Evolutionary conservation across 2,797 vertebrate species (phyloP).

Genomic region (Manis crassicaudata): DNA sequence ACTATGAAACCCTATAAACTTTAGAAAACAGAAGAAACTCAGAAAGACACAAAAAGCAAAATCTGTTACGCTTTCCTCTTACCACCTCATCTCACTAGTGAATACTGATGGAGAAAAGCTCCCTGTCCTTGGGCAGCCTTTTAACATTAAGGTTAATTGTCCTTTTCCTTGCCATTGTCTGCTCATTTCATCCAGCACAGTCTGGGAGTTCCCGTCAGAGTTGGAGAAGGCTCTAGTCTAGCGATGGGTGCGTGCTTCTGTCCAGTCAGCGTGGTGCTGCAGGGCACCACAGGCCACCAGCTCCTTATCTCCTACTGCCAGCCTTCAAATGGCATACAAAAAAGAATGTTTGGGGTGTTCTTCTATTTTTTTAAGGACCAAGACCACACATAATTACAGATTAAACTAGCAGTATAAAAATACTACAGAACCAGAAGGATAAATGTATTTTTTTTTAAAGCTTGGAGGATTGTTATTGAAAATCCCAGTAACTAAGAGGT

Average conservation of each 20-base stretch:
- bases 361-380: neutral
- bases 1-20: neutral
- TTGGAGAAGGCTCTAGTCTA: neutral
- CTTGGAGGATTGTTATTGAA: neutral
- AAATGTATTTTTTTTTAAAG: neutral
- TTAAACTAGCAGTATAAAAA: neutral
- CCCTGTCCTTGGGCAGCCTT: neutral
- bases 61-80: neutral
- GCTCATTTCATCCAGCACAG: neutral
- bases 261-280: neutral
- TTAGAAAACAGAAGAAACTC: neutral
- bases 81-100: neutral
- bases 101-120: too few relatives aligned
- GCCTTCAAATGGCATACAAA: neutral
- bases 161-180: neutral
- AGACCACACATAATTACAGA: neutral
- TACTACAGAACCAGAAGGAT: neutral
- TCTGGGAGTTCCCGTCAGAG: rapidly evolving
- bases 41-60: neutral
- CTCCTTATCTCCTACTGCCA: too few relatives aligned
- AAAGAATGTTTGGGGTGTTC: neutral
- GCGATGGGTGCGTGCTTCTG: neutral
- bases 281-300: neutral
- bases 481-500: neutral
- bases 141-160: neutral